Evolutionary conservation across 2,113 vertebrate genomes (phyloP).

Genomic region (Progne subis): DNA sequence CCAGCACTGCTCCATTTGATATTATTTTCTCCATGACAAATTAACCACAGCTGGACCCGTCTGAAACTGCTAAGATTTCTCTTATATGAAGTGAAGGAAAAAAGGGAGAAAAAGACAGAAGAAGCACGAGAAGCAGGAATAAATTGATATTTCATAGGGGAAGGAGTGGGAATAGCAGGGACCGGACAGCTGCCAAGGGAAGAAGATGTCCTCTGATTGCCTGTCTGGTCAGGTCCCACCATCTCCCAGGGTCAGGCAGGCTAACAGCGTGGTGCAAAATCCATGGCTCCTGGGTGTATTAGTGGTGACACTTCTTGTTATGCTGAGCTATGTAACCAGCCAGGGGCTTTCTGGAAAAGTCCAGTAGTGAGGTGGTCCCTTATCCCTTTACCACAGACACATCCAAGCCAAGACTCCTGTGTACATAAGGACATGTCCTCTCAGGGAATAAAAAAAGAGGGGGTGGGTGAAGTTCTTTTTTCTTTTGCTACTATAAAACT

Average conservation of each 20-base stretch:
- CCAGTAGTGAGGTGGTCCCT: neutral
- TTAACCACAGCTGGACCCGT: conserved; percentile 41
- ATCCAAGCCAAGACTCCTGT: neutral
- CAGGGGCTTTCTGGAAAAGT: neutral
- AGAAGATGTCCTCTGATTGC: neutral
- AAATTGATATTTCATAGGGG: neutral
- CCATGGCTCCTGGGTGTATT: neutral
- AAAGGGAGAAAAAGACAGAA: neutral
- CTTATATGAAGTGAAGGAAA: neutral
- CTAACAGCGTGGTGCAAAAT: neutral
- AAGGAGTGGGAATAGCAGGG: neutral
- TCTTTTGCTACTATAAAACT: neutral
- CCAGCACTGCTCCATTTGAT: neutral
- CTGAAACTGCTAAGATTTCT: conserved; percentile 10
- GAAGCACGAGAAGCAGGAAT: neutral
- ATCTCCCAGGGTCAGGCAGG: neutral
- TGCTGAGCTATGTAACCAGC: neutral
- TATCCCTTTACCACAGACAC: neutral
- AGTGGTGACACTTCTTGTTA: neutral
- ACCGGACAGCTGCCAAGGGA: neutral
- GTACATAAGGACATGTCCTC: rapidly evolving
- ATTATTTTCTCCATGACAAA: conserved; percentile 28
- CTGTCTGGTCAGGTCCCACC: neutral
- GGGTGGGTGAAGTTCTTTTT: rapidly evolving
- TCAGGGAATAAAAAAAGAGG: neutral